Conservation (phyloP, 2,888 invertebrate species). For the Zaprionus lineosus region DNA sequence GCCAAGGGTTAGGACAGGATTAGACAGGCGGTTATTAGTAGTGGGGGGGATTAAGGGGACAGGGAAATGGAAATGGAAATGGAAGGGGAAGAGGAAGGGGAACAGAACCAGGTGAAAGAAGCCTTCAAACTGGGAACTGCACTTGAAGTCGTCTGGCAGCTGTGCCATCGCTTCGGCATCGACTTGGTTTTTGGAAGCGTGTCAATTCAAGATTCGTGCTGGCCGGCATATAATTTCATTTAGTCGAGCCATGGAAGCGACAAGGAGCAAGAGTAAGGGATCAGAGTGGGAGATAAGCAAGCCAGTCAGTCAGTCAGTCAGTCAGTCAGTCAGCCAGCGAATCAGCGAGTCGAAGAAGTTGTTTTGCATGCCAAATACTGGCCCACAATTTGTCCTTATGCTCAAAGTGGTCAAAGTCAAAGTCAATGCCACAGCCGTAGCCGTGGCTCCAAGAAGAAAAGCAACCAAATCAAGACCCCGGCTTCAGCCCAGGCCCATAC, state of each 20-base stretch:
- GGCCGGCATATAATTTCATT: slow-evolving; percentile 69
- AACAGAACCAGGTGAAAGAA: slow-evolving; percentile 37
- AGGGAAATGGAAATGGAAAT: too few species aligned
- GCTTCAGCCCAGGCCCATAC: too few species aligned
- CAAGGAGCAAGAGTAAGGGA: too few species aligned
- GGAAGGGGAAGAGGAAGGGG: slow-evolving; percentile 30
- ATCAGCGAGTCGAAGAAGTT: slow-evolving; percentile 14
- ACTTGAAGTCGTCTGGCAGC: slow-evolving; percentile 9
- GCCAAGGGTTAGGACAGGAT: slow-evolving; percentile 43
- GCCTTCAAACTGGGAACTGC: slow-evolving; percentile 25
- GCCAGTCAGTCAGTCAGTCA: slow-evolving; percentile 30
- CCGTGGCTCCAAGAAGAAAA: too few species aligned
- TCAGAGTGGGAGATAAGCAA: too few species aligned
- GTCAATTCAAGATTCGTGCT: slow-evolving; percentile 66
- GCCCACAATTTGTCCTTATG: slow-evolving; percentile 67
- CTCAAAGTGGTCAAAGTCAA: slow-evolving; percentile 17
- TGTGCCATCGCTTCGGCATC: neutral
- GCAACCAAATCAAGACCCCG: too few species aligned
- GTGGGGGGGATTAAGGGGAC: too few species aligned
- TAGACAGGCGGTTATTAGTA: too few species aligned
- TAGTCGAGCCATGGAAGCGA: too few species aligned
- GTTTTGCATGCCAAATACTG: slow-evolving; percentile 75
- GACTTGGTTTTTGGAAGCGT: slow-evolving; percentile 38
- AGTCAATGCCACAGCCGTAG: neutral
- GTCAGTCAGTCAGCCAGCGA: slow-evolving; percentile 17